These are phyloP conservation scores for Crioceris asparagi DNA, from an alignment of 2,888 invertebrate genomes.

Conservation along the genomic window DNA sequence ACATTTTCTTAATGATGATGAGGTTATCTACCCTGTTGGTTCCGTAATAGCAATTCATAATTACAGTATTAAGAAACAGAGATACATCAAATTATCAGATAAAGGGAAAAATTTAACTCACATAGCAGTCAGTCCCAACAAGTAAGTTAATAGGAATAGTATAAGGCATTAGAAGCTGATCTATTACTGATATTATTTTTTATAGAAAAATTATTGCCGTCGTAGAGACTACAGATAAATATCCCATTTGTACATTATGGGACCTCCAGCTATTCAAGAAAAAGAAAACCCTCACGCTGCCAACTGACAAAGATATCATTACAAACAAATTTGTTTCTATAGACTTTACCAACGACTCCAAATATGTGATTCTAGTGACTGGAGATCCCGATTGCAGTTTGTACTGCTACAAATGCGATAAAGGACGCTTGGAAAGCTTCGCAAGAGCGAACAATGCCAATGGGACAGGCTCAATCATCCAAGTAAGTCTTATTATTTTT, in stretches of 20 bases:
- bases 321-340: slow-evolving; percentile 56
- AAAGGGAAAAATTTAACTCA: slow-evolving; percentile 54
- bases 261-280: slow-evolving; percentile 59
- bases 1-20: slow-evolving; percentile 61
- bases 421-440: slow-evolving; percentile 66
- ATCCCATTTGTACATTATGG: slow-evolving; percentile 57
- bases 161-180: too few species aligned
- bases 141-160: too few species aligned
- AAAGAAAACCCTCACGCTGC: slow-evolving; percentile 50
- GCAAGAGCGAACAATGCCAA: slow-evolving; percentile 61
- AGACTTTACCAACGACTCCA: slow-evolving; percentile 73
- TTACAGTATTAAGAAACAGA: slow-evolving; percentile 58
- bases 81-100: slow-evolving; percentile 57
- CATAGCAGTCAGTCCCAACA: slow-evolving; percentile 54
- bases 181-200: too few species aligned
- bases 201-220: slow-evolving; percentile 54
- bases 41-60: slow-evolving; percentile 67
- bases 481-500: slow-evolving; percentile 41
- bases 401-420: slow-evolving; percentile 73
- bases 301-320: slow-evolving; percentile 33
- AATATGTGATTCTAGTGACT: slow-evolving; percentile 67
- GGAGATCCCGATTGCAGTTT: slow-evolving; percentile 76
- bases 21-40: slow-evolving; percentile 72
- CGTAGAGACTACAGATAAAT: slow-evolving; percentile 41
- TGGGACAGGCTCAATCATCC: slow-evolving; percentile 54